Conservation (phyloP, 92 coral and sea anemone genomes). For the Isaurus tuberculatus region DNA sequence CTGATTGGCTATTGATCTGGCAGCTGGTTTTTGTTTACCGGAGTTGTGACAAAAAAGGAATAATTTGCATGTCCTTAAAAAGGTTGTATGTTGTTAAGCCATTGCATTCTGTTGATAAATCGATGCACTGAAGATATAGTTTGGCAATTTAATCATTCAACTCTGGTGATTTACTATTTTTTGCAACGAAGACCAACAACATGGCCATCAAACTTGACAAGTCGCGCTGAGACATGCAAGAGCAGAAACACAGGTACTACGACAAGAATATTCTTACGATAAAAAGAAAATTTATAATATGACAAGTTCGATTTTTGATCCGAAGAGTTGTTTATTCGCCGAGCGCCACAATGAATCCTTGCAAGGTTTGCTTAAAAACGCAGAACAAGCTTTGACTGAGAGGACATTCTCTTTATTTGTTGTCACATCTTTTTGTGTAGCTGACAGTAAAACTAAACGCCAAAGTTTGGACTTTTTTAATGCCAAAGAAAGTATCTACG, state of each 20-base stretch:
- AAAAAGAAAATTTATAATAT: conserved; percentile 30
- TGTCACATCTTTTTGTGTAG: background rate
- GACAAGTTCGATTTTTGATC: conserved; percentile 27
- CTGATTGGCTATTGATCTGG: conserved; percentile 35
- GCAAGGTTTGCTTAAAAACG: conserved; percentile 5
- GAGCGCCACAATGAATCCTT: conserved; percentile 11
- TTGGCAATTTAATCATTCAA: conserved; percentile 17
- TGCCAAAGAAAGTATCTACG: conserved; percentile 45
- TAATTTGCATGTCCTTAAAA: conserved; percentile 43
- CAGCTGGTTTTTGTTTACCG: conserved; percentile 41
- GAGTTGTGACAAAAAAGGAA: background rate
- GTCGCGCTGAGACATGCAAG: conserved; percentile 25
- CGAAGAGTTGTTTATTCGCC: conserved; percentile 26
- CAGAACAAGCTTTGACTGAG: background rate
- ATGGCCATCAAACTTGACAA: background rate
- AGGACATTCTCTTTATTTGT: background rate
- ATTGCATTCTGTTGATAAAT: conserved; percentile 21
- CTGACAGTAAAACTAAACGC: background rate
- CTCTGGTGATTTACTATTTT: background rate
- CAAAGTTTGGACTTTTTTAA: background rate
- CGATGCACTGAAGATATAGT: conserved; percentile 30
- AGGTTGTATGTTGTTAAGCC: conserved; percentile 36
- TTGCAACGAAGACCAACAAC: background rate
- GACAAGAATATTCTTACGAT: conserved; percentile 21
- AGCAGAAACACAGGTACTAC: conserved; percentile 31